phyloP scores from a whole-genome alignment of 2,888 invertebrate species.

The Lasius platythorax region DNA sequence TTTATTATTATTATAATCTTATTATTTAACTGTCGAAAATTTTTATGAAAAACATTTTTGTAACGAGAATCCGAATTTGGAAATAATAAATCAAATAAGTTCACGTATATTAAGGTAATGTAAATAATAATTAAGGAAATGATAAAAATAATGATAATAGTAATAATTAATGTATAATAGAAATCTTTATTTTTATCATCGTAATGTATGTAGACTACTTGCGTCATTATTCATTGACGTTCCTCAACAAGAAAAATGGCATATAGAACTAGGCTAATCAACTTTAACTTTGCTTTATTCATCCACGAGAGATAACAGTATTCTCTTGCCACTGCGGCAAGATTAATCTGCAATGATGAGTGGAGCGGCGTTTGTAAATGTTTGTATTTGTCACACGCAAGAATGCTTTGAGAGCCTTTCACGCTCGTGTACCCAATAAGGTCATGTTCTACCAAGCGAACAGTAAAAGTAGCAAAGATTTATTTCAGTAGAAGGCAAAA shows the following conservation, averaged over 20 bases:
- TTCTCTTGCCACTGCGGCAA: slow-evolving; percentile 57
- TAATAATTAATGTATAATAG: background rate
- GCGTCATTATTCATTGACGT: background rate
- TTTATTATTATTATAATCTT: background rate
- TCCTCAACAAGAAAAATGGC: background rate
- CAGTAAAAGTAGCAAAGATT: slow-evolving; percentile 48
- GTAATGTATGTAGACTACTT: background rate
- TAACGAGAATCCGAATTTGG: background rate
- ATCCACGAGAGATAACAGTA: slow-evolving; percentile 34
- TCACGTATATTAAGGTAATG: background rate
- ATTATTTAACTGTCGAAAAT: background rate
- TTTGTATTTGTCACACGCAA: slow-evolving; percentile 84
- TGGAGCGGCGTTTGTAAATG: slow-evolving; percentile 72
- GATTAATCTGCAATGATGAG: slow-evolving; percentile 69
- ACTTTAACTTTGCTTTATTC: slow-evolving; percentile 36
- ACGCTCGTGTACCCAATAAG: slow-evolving; percentile 49
- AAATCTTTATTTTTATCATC: background rate
- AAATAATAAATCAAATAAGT: slow-evolving; percentile 1
- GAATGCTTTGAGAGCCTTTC: slow-evolving; percentile 75
- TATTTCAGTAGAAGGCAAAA: slow-evolving; percentile 17
- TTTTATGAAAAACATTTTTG: background rate
- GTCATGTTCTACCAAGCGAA: slow-evolving; percentile 40
- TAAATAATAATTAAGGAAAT: background rate
- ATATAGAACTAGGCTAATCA: slow-evolving; percentile 13
- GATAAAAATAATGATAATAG: slow-evolving; percentile 3